Evolutionary conservation across 2,888 invertebrate genomes (phyloP).

Genomic region (Apamea crenata): DNA sequence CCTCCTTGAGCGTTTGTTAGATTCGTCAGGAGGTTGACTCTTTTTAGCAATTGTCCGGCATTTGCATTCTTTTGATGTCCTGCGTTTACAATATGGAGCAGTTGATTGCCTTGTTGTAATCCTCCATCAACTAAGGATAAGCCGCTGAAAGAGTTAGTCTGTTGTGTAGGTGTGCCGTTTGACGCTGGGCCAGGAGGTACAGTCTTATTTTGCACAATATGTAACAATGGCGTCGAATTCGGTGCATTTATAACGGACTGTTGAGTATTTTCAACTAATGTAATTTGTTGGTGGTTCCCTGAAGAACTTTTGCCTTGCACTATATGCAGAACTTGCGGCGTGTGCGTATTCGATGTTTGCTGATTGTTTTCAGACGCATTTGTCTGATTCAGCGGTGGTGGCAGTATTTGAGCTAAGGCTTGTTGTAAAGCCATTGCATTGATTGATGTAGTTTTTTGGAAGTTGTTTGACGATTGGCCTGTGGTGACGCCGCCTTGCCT

Average conservation of each 20-base stretch:
- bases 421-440: slow-evolving; percentile 87
- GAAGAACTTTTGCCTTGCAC: slow-evolving; percentile 86
- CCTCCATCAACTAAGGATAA: slow-evolving; percentile 86
- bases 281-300: slow-evolving; percentile 82
- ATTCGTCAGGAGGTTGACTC: slow-evolving; percentile 88
- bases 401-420: slow-evolving; percentile 87
- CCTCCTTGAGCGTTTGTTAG: slow-evolving; percentile 86
- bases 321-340: slow-evolving; percentile 86
- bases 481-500: slow-evolving; percentile 76
- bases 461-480: slow-evolving; percentile 75
- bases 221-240: slow-evolving; percentile 84
- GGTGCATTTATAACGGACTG: slow-evolving; percentile 84
- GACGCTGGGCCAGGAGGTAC: slow-evolving; percentile 70
- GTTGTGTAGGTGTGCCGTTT: slow-evolving; percentile 75
- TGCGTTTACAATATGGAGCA: slow-evolving; percentile 88
- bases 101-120: slow-evolving; percentile 86
- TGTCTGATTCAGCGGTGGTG: slow-evolving; percentile 84
- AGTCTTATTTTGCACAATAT: slow-evolving; percentile 87
- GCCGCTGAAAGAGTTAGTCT: slow-evolving; percentile 82
- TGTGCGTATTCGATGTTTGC: slow-evolving; percentile 71
- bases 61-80: slow-evolving; percentile 82
- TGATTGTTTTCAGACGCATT: slow-evolving; percentile 77
- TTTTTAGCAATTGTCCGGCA: slow-evolving; percentile 84
- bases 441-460: slow-evolving; percentile 82
- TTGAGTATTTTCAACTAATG: slow-evolving; percentile 83